phyloP scores from a whole-genome alignment of 2,113 vertebrate genomes.

The Todiramphus saurophagus region DNA sequence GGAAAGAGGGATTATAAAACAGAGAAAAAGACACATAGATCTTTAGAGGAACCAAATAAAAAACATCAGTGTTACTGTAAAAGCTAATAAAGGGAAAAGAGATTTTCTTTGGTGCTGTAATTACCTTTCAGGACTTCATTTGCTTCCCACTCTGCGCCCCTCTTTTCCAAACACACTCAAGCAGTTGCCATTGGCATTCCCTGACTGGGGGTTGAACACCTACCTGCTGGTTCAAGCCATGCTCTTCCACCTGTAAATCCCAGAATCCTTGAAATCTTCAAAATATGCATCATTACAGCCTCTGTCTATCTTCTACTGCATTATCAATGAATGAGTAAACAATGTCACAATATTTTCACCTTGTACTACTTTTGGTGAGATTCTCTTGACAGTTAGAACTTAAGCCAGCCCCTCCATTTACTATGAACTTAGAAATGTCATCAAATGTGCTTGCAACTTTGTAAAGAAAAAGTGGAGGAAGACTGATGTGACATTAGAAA shows the following conservation, averaged over 20 bases:
- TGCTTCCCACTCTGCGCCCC: background rate
- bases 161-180: background rate
- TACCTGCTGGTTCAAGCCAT: background rate
- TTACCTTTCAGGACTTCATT: constrained; percentile 5
- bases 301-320: background rate
- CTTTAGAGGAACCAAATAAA: background rate
- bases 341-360: background rate
- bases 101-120: background rate
- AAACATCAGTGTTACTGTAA: background rate
- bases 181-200: background rate
- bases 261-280: background rate
- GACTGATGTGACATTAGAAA: background rate
- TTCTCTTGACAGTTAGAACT: background rate
- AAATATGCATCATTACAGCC: background rate
- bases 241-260: background rate
- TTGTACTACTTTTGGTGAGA: background rate
- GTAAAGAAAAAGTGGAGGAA: background rate
- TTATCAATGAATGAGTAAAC: background rate
- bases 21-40: background rate
- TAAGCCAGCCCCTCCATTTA: background rate
- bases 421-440: background rate
- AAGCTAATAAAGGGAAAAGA: background rate
- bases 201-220: background rate
- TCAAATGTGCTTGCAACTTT: background rate
- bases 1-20: background rate